Conservation (phyloP, 2,797 vertebrate species). For the Poeciliopsis gracilis region DNA sequence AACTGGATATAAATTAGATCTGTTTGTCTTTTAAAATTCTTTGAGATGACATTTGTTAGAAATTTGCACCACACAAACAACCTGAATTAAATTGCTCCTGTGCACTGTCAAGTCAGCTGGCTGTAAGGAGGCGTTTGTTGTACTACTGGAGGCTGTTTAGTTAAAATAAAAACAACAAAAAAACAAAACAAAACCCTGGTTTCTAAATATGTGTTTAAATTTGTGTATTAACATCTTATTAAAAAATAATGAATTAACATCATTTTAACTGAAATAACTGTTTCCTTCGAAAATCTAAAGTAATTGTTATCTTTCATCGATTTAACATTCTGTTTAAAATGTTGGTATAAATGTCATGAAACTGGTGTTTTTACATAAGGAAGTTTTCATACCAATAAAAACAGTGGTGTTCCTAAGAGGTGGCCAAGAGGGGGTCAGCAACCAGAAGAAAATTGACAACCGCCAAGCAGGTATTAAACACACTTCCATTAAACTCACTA, state of each 20-base stretch:
- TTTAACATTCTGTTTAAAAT: neutral
- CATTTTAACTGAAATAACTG: neutral
- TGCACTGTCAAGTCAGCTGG: neutral
- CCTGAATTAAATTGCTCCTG: neutral
- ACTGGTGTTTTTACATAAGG: neutral
- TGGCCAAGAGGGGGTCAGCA: no score
- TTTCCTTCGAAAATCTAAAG: neutral
- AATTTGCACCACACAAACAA: neutral
- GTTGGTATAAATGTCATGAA: neutral
- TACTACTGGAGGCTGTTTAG: neutral
- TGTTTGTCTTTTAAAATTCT: neutral
- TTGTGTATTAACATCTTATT: neutral
- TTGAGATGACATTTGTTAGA: neutral
- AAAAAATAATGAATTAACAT: neutral
- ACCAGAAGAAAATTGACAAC: no score
- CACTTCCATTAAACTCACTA: no score
- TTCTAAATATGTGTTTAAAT: neutral
- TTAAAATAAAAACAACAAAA: no score
- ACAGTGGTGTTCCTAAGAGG: no score
- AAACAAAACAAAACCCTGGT: neutral
- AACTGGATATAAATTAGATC: neutral
- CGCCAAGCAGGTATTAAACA: no score
- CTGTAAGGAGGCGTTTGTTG: neutral
- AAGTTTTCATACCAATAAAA: neutral
- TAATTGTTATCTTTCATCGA: neutral